Evolutionary conservation across 2,113 vertebrate genomes (phyloP), one percentile per base, ranked within the genome.

Genomic region (Gallinago undulata): DNA sequence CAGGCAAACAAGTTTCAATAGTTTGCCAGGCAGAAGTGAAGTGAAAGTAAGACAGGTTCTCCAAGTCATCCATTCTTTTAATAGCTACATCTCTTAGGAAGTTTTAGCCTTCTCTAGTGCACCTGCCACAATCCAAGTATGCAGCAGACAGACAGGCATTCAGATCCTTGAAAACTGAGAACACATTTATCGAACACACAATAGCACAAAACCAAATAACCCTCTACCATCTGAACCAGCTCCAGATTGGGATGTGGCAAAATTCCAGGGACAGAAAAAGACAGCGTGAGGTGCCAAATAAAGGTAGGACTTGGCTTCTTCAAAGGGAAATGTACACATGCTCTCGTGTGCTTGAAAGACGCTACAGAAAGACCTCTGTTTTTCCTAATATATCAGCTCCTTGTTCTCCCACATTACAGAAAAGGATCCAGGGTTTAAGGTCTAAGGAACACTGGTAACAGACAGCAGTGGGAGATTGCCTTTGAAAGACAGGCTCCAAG

Each of bases 261-360:
- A 82, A 82, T 47, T 13, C n/a, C 24, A 70, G 18, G n/a, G 22
- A 41, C 1, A 76, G 51, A 64, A 64, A 27, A 70, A 53, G 12
- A 53, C 1, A 30, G 24, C 0, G 0, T 5, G 4, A 41, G 15
- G 33, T 4, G 5, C 23, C 22, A 51, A 17, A 23, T 0, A 50
- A 27, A 72, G 9, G 21, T 16, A 66, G 43, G 30, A 43, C 45
- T 53, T 21, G 2, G 39, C 47, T 73, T 62, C 59, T 67, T 60
- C 53, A 62, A 22, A 67, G 2, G 22, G 8, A 43, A 83, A 62
- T 0, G 0, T 1, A 4, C 9, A 25, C 0, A 0, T 17, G 24
- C 14, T 37, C 45, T 39, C 53, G 13, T 25, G 9, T 27, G 27
- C 35, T 67, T 35, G 41, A 25, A 19, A 56, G 31, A 56, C 50